phyloP scores from a whole-genome alignment of 2,797 vertebrate species.

The Brachyalestes nurse region DNA sequence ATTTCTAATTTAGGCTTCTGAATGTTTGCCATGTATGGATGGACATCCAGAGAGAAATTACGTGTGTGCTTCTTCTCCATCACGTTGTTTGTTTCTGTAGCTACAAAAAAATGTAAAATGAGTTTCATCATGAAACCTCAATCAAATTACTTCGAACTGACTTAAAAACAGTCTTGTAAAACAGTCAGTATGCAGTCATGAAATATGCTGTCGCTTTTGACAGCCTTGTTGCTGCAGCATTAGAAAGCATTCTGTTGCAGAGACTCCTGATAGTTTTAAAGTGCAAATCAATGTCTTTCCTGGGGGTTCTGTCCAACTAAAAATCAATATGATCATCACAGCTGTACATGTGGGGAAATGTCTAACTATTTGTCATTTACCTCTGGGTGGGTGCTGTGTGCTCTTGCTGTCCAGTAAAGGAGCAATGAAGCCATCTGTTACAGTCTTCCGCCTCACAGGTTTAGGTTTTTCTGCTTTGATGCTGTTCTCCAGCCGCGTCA shows the following conservation, averaged over 20 bases:
- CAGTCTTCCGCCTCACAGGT: slow-evolving; percentile 88
- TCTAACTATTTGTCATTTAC: slow-evolving; percentile 3
- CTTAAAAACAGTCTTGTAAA: neutral
- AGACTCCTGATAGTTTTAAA: neutral
- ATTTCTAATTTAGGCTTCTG: slow-evolving; percentile 89
- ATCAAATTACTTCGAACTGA: neutral
- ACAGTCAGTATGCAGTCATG: neutral
- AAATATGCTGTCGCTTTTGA: neutral
- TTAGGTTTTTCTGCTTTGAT: slow-evolving; percentile 94
- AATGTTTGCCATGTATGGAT: slow-evolving; percentile 92
- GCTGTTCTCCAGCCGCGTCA: slow-evolving; percentile 90
- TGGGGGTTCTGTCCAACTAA: neutral
- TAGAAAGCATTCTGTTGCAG: neutral
- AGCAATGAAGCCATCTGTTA: slow-evolving; percentile 87
- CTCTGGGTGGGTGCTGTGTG: slow-evolving; percentile 79
- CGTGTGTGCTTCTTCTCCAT: slow-evolving; percentile 92
- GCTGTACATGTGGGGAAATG: neutral
- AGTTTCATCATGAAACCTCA: neutral
- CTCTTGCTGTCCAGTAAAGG: slow-evolving; percentile 89
- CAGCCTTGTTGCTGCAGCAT: neutral
- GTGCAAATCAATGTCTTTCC: neutral
- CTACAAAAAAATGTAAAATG: slow-evolving; percentile 9
- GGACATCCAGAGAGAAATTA: slow-evolving; percentile 96
- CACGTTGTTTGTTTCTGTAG: slow-evolving; percentile 66
- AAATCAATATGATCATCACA: slow-evolving; percentile 14